These are phyloP conservation scores for Galago senegalensis DNA, from an alignment of 2,797 vertebrate genomes.

Conservation along the genomic window DNA sequence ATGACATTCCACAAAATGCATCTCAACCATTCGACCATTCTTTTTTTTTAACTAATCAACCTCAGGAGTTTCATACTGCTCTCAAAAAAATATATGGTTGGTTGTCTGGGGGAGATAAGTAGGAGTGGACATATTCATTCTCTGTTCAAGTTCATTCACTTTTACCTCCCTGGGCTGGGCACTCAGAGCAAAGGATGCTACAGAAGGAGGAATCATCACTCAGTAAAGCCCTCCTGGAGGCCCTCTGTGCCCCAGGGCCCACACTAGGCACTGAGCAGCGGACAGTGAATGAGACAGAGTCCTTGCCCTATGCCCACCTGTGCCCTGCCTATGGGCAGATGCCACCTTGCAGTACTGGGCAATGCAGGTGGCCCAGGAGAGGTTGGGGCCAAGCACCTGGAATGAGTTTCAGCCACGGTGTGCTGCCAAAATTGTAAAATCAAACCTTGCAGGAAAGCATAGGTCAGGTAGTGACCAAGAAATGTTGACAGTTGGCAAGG, in stretches of 20 bases:
- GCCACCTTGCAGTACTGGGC: no score
- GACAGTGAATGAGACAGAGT: rapidly evolving
- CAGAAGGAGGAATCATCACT: rapidly evolving
- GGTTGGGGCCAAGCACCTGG: rapidly evolving
- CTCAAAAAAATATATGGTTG: background rate
- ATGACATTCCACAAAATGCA: rapidly evolving
- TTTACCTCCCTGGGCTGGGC: rapidly evolving
- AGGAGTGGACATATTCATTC: background rate
- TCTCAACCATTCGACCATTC: rapidly evolving
- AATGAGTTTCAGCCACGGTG: rapidly evolving
- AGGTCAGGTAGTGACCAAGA: background rate
- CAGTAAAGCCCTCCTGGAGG: background rate
- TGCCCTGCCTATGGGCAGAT: rapidly evolving
- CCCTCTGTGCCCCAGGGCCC: rapidly evolving
- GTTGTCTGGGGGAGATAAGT: background rate
- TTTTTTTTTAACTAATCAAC: background rate
- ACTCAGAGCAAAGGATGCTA: rapidly evolving
- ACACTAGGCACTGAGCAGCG: rapidly evolving
- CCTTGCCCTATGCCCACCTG: background rate
- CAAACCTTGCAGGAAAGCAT: background rate
- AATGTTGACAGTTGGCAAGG: no score
- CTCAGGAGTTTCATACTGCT: background rate
- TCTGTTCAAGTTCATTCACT: background rate
- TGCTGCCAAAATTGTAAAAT: no score
- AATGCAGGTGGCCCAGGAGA: background rate